Base-by-base conservation (phyloP, 2,797 vertebrate species). In the Sebastes dallii region DNA sequence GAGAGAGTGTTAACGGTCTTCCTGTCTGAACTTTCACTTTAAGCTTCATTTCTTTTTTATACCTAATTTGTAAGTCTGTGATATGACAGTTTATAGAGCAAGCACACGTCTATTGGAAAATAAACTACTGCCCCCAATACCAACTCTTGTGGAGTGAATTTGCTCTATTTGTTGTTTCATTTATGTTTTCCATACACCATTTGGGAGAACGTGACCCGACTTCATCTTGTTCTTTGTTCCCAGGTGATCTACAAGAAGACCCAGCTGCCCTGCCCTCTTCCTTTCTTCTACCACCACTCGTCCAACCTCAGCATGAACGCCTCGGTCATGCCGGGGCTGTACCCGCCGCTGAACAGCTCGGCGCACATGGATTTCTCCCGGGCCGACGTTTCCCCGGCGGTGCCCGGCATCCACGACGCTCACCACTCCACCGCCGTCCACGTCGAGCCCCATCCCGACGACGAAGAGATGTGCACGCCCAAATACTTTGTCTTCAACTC, bases 211-310 rank as follows among this genome's bases (percentile, higher is more conserved):
- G 20, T 54, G 50, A 54, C 14, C 1, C 6, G 36, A 66, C 64
- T 1, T 18, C 24, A n/a, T 34, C 1, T 55, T 29, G 2, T 18
- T 66, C 6, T 80, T 59, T 42, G 13, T 6, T 64, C 84, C 32
- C 85, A 99, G 99, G 80, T 99, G 71, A 99, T 99, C 88, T 99
- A 99, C 83, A 99, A 99, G 94, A 99, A 98, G 94, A 97, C 95
- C 27, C 96, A 97, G 90, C 95, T 99, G 69, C 96, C 97, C 0
- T 99, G 99, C 84, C 98, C 99, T 30, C 94, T 99, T 8, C 97
- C 97, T 0, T 42, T 96, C 86, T 91, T 98, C 84, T 87, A 91
- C 87, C 95, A 96, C 0, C 83, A 85, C 58, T 80, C 61, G 14
- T 87, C 92, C 66, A 99, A 98, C 89, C 86, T 95, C 86, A 99